A percentile compares a stretch with the other conserved stretches of the same genome.
Evolutionary conservation across 2,797 vertebrate genomes (phyloP).

Genomic region (Tangara arthus): DNA sequence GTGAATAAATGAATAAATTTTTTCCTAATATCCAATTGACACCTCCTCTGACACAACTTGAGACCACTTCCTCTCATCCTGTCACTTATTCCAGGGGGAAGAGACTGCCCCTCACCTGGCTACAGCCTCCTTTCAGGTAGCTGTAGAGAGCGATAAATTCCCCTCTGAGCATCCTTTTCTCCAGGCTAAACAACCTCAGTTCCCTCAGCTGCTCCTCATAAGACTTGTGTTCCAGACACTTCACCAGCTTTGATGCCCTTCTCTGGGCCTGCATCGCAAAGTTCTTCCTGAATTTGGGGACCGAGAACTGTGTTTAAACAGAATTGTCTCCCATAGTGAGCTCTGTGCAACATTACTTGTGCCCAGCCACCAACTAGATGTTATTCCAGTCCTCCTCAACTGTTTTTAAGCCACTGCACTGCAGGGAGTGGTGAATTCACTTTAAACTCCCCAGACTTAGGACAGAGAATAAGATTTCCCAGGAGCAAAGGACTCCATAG

Average conservation of each 20-base stretch:
- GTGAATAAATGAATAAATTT: background rate
- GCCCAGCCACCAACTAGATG: background rate
- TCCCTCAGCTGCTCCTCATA: background rate
- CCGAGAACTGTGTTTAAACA: background rate
- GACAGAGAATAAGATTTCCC: background rate
- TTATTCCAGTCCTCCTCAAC: background rate
- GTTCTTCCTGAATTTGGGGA: background rate
- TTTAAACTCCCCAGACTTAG: background rate
- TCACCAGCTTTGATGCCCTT: rapidly evolving
- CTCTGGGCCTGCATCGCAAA: rapidly evolving
- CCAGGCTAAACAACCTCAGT: background rate
- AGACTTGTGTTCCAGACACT: background rate
- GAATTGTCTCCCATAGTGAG: background rate
- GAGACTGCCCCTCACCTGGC: rapidly evolving
- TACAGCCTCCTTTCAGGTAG: background rate
- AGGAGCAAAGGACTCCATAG: background rate
- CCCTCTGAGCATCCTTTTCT: background rate
- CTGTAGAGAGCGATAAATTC: background rate
- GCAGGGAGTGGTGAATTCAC: background rate
- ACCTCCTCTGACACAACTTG: background rate
- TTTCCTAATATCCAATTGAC: background rate
- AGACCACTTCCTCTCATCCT: background rate
- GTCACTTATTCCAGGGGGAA: background rate
- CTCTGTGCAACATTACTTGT: background rate
- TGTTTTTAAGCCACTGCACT: background rate